These are phyloP conservation scores for Temnothorax rugatulus DNA, from an alignment of 2,888 invertebrate species.

Conservation along the genomic window DNA sequence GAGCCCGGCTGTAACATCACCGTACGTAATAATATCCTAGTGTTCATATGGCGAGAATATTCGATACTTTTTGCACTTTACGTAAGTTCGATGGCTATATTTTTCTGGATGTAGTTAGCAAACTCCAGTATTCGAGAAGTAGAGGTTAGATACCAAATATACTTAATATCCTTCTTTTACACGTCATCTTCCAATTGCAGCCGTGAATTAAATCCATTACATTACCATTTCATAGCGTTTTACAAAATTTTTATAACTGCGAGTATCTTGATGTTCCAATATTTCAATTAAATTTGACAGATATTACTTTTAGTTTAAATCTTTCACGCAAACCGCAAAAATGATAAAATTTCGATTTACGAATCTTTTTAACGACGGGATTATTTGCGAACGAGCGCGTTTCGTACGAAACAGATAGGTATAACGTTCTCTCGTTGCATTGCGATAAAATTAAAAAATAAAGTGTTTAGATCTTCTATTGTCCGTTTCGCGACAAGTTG, in stretches of 20 bases:
- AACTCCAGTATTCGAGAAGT: background rate
- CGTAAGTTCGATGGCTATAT: conserved; percentile 24
- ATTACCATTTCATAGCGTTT: background rate
- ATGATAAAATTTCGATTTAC: background rate
- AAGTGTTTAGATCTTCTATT: conserved; percentile 2
- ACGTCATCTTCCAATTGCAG: background rate
- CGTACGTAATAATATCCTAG: conserved; percentile 86
- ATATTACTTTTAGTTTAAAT: background rate
- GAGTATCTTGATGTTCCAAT: background rate
- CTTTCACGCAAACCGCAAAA: background rate
- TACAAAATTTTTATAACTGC: background rate
- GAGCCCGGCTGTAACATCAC: conserved; percentile 92
- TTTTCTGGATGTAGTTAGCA: background rate
- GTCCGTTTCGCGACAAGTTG: conserved; percentile 6
- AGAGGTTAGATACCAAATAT: no score
- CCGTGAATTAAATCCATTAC: background rate
- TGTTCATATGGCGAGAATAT: conserved; percentile 14
- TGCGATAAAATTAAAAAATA: conserved; percentile 16
- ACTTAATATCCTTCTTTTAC: background rate
- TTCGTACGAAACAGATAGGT: background rate
- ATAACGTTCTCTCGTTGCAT: background rate
- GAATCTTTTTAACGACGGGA: background rate
- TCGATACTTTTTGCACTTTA: conserved; percentile 24
- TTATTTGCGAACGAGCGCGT: background rate
- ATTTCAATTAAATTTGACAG: background rate